Base-by-base conservation (phyloP, 2,113 vertebrate species). In the Orientallactaga bullata region DNA sequence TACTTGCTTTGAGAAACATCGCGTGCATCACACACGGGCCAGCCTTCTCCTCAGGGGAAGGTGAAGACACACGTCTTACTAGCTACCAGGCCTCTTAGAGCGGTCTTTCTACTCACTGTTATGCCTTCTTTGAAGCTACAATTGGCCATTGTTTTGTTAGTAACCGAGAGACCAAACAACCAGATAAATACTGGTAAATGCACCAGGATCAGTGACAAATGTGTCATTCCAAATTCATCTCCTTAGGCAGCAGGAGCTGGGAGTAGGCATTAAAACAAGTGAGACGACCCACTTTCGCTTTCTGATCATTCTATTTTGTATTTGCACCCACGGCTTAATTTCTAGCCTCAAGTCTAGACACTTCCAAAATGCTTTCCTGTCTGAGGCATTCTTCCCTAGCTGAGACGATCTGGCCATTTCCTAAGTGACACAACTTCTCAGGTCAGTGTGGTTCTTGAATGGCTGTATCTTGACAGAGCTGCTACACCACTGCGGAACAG, bases 321-420 rank as follows among this genome's bases (percentile, higher is more conserved):
- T 79, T 61, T 92, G 58, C 51, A 74, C 71, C 79, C 23, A 83
- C n/a, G 30, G 61, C 58, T 93, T 89, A 69, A 81, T 89, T 85
- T 93, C 73, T 89, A 90, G 66, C 61, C 58, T 82, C 78, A 51
- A 66, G 66, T 55, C 78, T 47, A 91, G 77, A 89, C 39, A 81
- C 1, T 80, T 90, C n/a, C 74, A 71, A 93, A 87, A 81, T 81
- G 72, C 51, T 60, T 74, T 94, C 79, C 86, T 94, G 69, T 85
- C n/a, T 91, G n/a, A 85, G 80, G 26, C 71, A 76, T 90, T 71
- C 69, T 72, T 95, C 42, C 24, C 69, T 73, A 77, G 55, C 51
- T 80, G 85, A 95, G 93, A 68, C 47, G 72, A 93, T 80, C 9
- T 81, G 55, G 51, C 2, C 58, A 88, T 73, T 61, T 60, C 82